These are phyloP conservation scores for Steinernema khuongi DNA, from an alignment of 1,140 invertebrate genomes.

Conservation along the genomic window DNA sequence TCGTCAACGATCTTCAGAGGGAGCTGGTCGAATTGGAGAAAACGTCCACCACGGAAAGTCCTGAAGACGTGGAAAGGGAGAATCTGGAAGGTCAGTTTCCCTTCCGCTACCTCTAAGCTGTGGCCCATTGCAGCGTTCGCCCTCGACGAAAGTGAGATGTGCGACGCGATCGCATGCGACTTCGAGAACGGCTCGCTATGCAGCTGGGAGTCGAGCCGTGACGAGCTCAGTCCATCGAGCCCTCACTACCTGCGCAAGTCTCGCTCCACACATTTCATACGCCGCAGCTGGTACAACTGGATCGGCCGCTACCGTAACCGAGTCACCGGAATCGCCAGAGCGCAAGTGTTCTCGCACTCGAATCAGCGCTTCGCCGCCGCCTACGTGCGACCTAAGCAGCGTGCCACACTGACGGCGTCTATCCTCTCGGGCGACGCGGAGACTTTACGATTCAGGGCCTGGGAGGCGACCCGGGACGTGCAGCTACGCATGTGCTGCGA, in stretches of 20 bases:
- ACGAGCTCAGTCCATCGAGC: conserved; percentile 15
- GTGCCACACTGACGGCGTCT: conserved; percentile 36
- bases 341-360: conserved; percentile 34
- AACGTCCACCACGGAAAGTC: not conserved
- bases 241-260: conserved; percentile 19
- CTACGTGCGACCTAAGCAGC: conserved; percentile 40
- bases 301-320: not conserved
- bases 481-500: conserved; percentile 46
- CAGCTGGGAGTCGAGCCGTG: conserved; percentile 18
- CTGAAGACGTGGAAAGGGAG: not conserved
- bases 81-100: not conserved
- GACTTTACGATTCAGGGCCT: conserved; percentile 38
- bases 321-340: not conserved
- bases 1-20: not conserved
- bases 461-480: conserved; percentile 45
- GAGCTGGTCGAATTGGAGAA: not conserved
- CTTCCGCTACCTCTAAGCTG: not conserved
- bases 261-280: not conserved
- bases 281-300: conserved; percentile 10
- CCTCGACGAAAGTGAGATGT: conserved; percentile 11
- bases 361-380: conserved; percentile 49
- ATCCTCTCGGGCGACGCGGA: conserved; percentile 27
- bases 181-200: conserved; percentile 23
- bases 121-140: not conserved
- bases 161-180: conserved; percentile 19